Evolutionary conservation across 2,113 vertebrate genomes (phyloP).

Genomic region (Microtus oregoni): DNA sequence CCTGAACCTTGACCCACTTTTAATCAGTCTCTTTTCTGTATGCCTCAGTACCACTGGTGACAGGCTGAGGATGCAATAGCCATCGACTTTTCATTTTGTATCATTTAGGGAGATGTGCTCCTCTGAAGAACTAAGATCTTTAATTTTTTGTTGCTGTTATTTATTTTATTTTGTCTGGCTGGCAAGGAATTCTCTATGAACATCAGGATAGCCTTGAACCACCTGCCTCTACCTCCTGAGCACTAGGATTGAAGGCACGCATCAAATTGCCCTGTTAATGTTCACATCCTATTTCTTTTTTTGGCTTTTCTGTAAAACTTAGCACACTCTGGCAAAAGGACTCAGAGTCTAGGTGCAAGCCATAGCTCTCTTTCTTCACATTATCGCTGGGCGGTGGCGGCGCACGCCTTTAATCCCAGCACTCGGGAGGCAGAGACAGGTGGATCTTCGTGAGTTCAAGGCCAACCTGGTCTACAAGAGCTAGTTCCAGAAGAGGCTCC

Average conservation of each 20-base stretch:
- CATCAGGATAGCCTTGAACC: not conserved
- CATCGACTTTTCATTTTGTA: not conserved
- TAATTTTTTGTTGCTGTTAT: not conserved
- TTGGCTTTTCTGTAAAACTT: not conserved
- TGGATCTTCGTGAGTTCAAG: no score
- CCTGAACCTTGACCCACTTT: not conserved
- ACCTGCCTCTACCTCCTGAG: not conserved
- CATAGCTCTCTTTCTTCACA: not conserved
- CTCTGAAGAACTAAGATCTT: not conserved
- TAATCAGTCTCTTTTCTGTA: constrained; percentile 3
- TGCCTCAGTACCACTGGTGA: not conserved
- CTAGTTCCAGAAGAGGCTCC: no score
- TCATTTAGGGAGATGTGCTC: not conserved
- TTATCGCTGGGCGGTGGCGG: no score
- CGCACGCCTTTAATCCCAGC: no score
- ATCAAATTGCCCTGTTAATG: not conserved
- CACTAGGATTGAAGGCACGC: not conserved
- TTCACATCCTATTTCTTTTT: not conserved
- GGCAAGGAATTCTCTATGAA: not conserved
- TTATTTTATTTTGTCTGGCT: not conserved
- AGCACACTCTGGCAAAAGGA: not conserved
- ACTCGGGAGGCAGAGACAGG: no score
- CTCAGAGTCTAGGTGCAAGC: not conserved
- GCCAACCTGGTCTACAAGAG: no score
- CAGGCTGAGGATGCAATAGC: not conserved